Percentiles rank a stretch among this genome's conserved stretches.
Evolutionary conservation across 2,797 vertebrate species (phyloP).

Genomic region (Acropternis orthonyx): DNA sequence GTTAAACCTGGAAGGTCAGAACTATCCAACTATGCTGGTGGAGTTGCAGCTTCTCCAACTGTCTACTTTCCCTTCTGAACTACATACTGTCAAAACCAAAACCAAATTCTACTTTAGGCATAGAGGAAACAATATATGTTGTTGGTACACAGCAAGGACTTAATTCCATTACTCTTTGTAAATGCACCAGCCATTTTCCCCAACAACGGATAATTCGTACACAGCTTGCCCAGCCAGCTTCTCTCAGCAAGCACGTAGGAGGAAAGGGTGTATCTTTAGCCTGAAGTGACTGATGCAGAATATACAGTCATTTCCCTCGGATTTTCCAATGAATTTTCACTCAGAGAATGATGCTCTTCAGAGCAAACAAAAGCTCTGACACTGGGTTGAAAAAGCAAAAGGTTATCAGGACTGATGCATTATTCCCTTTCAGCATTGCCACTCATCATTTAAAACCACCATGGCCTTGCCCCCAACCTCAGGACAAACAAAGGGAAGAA

Average conservation of each 20-base stretch:
- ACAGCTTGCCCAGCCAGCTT: background rate
- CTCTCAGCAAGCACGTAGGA: background rate
- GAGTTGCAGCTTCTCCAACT: background rate
- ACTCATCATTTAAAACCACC: background rate
- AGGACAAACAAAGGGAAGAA: background rate
- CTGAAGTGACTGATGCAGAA: background rate
- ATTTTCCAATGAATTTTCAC: background rate
- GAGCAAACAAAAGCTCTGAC: background rate
- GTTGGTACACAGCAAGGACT: background rate
- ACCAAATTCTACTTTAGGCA: background rate
- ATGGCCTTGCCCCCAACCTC: background rate
- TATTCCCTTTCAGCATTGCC: background rate
- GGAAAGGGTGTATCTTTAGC: background rate
- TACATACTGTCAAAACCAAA: background rate
- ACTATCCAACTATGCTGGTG: background rate
- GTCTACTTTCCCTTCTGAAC: background rate
- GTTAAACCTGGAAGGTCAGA: background rate
- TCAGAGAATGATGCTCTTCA: background rate
- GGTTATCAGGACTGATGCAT: background rate
- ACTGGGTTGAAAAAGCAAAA: background rate
- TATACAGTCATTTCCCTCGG: background rate
- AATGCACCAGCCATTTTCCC: background rate
- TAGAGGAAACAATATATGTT: background rate
- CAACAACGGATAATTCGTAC: background rate
- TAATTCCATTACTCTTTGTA: background rate